These are phyloP conservation scores for Rhopalosiphum nymphaeae DNA, from an alignment of 2,888 invertebrate species.

Conservation along the genomic window DNA sequence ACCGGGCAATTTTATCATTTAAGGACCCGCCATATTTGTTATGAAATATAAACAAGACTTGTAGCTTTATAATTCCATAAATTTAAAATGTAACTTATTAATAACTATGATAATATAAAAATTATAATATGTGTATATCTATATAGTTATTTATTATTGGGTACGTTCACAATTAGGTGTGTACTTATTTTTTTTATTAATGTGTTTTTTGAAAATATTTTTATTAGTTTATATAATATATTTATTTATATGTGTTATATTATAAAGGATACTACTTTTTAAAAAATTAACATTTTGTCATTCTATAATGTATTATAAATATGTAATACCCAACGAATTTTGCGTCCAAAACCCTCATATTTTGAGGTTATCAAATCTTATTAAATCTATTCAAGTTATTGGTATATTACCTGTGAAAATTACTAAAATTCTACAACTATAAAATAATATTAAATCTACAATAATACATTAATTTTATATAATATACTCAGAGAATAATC, in stretches of 20 bases:
- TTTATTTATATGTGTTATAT: not conserved
- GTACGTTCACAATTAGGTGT: slow-evolving; percentile 8
- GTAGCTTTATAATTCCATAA: slow-evolving; percentile 21
- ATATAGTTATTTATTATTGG: slow-evolving; percentile 11
- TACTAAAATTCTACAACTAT: not conserved
- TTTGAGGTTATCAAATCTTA: slow-evolving; percentile 17
- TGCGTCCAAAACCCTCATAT: slow-evolving; percentile 26
- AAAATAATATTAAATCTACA: not conserved
- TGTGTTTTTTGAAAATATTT: slow-evolving; percentile 29
- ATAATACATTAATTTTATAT: not conserved
- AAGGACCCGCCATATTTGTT: not conserved
- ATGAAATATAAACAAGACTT: slow-evolving; percentile 31
- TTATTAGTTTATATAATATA: slow-evolving; percentile 26
- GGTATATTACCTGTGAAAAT: not conserved
- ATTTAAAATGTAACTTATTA: slow-evolving; percentile 14
- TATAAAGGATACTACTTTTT: not conserved
- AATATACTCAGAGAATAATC: not conserved
- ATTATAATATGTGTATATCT: not conserved
- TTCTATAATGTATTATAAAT: not conserved
- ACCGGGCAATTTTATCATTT: slow-evolving; percentile 27
- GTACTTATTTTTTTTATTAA: slow-evolving; percentile 31
- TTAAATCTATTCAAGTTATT: not conserved
- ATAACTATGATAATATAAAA: not conserved
- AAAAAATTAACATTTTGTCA: slow-evolving; percentile 17
- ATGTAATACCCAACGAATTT: slow-evolving; percentile 31